Evolutionary conservation across 2,888 invertebrate genomes (phyloP).

Genomic region (Synergus laeviventris): DNA sequence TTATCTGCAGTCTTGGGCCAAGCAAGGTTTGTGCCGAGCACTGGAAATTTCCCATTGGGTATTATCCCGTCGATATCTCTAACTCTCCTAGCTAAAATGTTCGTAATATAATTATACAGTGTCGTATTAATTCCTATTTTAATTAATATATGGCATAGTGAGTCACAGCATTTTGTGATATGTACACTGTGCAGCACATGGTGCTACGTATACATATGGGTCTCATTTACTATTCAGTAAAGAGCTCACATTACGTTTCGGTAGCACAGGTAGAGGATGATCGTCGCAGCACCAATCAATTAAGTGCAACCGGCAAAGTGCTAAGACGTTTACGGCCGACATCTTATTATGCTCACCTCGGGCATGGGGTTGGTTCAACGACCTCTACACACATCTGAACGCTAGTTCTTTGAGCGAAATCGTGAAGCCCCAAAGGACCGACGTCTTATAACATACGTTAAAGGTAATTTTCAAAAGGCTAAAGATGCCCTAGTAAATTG

Average conservation of each 20-base stretch:
- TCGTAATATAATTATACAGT: too few species aligned
- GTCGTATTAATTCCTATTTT: too few species aligned
- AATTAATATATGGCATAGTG: too few species aligned
- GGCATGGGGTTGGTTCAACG: constrained; percentile 53
- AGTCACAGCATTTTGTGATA: too few species aligned
- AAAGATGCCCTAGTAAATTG: background rate
- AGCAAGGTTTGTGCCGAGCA: too few species aligned
- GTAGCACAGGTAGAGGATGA: constrained; percentile 52
- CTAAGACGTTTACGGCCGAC: constrained; percentile 73
- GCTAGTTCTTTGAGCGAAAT: background rate
- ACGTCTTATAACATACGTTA: background rate
- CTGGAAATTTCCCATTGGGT: too few species aligned
- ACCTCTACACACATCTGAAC: constrained; percentile 45
- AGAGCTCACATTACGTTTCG: background rate
- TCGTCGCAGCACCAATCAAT: constrained; percentile 64
- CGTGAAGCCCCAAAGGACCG: background rate
- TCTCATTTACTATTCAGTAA: background rate
- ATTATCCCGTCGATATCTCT: too few species aligned
- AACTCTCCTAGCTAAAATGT: too few species aligned
- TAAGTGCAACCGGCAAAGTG: constrained; percentile 73
- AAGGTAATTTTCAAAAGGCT: background rate
- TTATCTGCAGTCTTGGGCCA: too few species aligned
- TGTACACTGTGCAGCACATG: background rate
- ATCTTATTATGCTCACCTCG: constrained; percentile 67
- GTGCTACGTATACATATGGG: background rate